Conservation (phyloP, 2,888 invertebrate genomes). For the Exocentrus adspersus region DNA sequence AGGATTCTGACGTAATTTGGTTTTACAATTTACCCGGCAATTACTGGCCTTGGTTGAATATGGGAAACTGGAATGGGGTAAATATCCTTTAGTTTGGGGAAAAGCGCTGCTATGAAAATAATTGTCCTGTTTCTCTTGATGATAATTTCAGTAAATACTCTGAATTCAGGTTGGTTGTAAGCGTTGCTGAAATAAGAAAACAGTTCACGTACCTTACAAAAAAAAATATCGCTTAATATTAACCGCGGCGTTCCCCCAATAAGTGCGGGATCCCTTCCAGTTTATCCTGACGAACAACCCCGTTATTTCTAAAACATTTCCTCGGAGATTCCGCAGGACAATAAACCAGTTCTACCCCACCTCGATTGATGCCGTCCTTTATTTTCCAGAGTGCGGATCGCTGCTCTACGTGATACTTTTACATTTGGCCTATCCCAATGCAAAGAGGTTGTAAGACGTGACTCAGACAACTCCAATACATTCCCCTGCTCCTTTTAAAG, state of each 20-base stretch:
- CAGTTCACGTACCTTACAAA: not conserved
- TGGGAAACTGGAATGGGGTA: no score
- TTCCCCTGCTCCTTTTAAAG: conserved; percentile 19
- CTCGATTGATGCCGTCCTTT: conserved; percentile 42
- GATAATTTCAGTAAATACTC: no score
- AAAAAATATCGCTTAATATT: not conserved
- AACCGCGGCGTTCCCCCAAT: conserved; percentile 7
- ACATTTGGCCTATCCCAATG: conserved; percentile 58
- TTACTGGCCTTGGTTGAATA: no score
- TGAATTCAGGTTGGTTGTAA: no score
- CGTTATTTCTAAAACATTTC: conserved; percentile 32
- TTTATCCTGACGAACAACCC: conserved; percentile 35
- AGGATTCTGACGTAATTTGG: not conserved
- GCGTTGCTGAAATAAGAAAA: not conserved
- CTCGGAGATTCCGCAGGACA: conserved; percentile 30
- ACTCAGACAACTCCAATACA: conserved; percentile 52
- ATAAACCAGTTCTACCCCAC: conserved; percentile 32
- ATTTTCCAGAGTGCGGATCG: conserved; percentile 49
- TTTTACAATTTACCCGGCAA: not conserved
- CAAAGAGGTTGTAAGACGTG: conserved; percentile 52
- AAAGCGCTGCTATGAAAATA: no score
- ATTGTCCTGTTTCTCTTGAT: no score
- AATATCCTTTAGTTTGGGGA: no score
- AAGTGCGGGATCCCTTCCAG: conserved; percentile 15
- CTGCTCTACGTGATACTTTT: conserved; percentile 58